Percentiles rank a stretch among this genome's conserved stretches.
Evolutionary conservation across 2,113 vertebrate species (phyloP).

Genomic region (Ciconia maguari): DNA sequence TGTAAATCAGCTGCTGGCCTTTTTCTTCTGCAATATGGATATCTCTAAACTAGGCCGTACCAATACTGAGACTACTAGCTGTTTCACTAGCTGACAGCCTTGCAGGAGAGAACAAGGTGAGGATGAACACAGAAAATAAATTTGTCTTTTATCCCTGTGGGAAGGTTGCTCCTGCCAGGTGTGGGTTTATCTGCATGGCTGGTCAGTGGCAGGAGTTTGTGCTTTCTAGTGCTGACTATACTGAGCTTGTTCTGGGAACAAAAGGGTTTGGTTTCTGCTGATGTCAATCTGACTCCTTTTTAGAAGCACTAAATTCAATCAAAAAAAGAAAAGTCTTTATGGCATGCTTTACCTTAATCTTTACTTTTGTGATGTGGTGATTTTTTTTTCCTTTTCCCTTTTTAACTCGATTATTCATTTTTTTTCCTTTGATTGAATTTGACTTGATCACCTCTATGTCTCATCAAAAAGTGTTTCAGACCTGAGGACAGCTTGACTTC

Average conservation of each 20-base stretch:
- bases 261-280: background rate
- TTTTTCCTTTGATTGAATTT: conserved; percentile 23
- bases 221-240: background rate
- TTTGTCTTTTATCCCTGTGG: background rate
- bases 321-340: background rate
- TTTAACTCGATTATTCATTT: conserved; percentile 22
- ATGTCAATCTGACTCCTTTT: background rate
- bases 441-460: background rate
- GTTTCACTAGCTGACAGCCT: background rate
- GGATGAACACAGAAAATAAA: background rate
- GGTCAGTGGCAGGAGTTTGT: background rate
- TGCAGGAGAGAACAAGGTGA: background rate
- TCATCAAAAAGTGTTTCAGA: conserved; percentile 24
- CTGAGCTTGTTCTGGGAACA: background rate
- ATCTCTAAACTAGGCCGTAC: background rate
- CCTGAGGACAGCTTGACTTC: conserved; percentile 40
- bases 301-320: background rate
- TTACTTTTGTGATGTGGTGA: background rate
- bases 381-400: background rate
- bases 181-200: background rate
- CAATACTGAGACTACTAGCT: background rate
- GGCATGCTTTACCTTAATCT: background rate
- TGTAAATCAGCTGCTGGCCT: background rate
- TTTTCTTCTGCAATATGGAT: background rate
- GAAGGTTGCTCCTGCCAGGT: background rate